These are phyloP conservation scores for Rhea americana DNA, from an alignment of 2,113 vertebrate species.

Conservation along the genomic window DNA sequence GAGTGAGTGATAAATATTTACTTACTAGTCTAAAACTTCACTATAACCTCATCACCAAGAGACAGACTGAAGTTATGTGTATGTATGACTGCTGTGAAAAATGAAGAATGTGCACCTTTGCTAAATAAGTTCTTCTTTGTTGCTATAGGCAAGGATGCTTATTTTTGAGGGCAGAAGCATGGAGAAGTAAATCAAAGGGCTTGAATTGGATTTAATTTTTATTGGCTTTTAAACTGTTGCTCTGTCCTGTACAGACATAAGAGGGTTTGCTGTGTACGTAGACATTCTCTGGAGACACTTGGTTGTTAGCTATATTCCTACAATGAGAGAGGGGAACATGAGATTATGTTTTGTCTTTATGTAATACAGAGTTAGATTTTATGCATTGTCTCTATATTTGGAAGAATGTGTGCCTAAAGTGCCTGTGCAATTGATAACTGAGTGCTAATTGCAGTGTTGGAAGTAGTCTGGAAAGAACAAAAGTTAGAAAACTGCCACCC, in stretches of 20 bases:
- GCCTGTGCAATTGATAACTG: not conserved
- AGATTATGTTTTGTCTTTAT: not conserved
- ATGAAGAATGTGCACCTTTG: not conserved
- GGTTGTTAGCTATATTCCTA: not conserved
- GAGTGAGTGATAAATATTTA: not conserved
- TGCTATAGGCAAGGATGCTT: not conserved
- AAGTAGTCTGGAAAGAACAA: not conserved
- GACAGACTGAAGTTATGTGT: not conserved
- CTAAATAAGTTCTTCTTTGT: not conserved
- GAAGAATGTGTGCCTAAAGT: not conserved
- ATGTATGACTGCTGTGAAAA: not conserved
- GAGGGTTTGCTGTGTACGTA: not conserved
- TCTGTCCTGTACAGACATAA: not conserved
- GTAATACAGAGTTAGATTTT: not conserved
- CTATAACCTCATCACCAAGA: not conserved
- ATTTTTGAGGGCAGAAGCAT: not conserved
- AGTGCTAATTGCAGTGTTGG: not conserved
- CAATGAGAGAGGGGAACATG: accelerated
- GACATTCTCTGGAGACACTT: not conserved
- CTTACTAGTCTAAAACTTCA: not conserved
- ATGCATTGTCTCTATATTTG: not conserved
- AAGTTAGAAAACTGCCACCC: too few species aligned
- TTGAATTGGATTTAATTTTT: not conserved
- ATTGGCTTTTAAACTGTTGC: not conserved
- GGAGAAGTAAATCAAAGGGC: not conserved